A percentile compares a stretch with the other conserved stretches of the same genome.
Evolutionary conservation across 2,797 vertebrate genomes (phyloP).

Genomic region (Apogon talboti): DNA sequence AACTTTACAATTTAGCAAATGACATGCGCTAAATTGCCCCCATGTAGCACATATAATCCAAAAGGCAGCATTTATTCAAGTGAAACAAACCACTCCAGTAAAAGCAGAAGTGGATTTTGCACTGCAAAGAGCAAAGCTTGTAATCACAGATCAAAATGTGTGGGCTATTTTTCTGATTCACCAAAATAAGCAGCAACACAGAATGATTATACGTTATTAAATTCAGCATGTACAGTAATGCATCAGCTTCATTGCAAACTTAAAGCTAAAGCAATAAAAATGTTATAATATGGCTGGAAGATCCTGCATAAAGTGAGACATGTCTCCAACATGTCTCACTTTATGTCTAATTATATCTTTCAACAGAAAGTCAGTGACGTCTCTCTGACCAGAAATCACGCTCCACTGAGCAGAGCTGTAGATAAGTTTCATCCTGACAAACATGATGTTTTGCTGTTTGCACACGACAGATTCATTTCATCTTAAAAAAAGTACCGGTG

Average conservation of each 20-base stretch:
- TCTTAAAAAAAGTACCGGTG: conserved; percentile 34
- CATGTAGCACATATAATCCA: conserved; percentile 18
- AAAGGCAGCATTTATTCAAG: conserved; percentile 28
- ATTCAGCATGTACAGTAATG: too few species aligned
- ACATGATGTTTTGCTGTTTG: conserved; percentile 41
- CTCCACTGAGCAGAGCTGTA: conserved; percentile 49
- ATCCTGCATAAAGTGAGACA: not conserved
- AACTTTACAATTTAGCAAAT: conserved; percentile 36
- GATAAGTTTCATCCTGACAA: conserved; percentile 56
- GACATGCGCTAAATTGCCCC: conserved; percentile 6
- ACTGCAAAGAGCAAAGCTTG: conserved; percentile 24
- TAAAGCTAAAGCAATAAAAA: not conserved
- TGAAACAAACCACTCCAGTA: conserved; percentile 35
- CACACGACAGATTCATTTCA: conserved; percentile 58
- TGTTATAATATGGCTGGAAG: not conserved
- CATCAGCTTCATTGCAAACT: too few species aligned
- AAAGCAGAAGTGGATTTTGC: conserved; percentile 41
- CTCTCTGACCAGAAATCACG: conserved; percentile 53
- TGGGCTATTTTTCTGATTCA: conserved; percentile 44
- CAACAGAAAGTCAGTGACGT: conserved; percentile 46
- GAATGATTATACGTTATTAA: conserved; percentile 12
- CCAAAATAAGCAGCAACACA: conserved; percentile 28
- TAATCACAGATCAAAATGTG: conserved; percentile 50
- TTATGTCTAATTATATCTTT: conserved; percentile 50
- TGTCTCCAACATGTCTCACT: not conserved